Conservation (phyloP, 2,797 vertebrate genomes). For the Dipus sagitta region DNA sequence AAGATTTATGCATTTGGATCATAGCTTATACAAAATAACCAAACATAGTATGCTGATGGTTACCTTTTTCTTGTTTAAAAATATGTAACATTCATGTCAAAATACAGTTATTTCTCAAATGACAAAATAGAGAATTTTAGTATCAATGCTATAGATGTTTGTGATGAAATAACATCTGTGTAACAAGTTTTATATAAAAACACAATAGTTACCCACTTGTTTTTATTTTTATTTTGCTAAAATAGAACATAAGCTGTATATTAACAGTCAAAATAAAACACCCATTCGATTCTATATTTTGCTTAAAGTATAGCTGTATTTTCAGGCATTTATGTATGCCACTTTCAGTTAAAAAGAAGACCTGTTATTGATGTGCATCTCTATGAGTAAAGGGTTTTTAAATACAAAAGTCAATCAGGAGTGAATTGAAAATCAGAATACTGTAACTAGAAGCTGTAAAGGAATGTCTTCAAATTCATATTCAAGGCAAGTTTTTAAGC, state of each 20-base stretch:
- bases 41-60: not conserved
- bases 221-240: constrained; percentile 29
- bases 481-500: constrained; percentile 59
- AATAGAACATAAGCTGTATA: constrained; percentile 26
- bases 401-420: constrained; percentile 51
- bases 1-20: not conserved
- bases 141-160: constrained; percentile 1
- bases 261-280: constrained; percentile 32
- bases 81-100: constrained; percentile 12
- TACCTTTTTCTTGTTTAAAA: constrained; percentile 52
- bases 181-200: constrained; percentile 33
- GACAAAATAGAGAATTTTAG: constrained; percentile 36
- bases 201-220: not conserved
- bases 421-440: not conserved
- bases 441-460: not conserved
- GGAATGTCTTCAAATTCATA: not conserved
- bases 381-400: not conserved
- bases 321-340: not conserved
- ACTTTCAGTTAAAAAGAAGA: constrained; percentile 24
- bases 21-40: constrained; percentile 9
- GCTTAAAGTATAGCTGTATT: not conserved
- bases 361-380: not conserved
- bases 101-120: constrained; percentile 33
- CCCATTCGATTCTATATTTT: not conserved
- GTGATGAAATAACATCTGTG: not conserved